Conservation (phyloP, 2,113 vertebrate genomes). For the Urocolius indicus region DNA sequence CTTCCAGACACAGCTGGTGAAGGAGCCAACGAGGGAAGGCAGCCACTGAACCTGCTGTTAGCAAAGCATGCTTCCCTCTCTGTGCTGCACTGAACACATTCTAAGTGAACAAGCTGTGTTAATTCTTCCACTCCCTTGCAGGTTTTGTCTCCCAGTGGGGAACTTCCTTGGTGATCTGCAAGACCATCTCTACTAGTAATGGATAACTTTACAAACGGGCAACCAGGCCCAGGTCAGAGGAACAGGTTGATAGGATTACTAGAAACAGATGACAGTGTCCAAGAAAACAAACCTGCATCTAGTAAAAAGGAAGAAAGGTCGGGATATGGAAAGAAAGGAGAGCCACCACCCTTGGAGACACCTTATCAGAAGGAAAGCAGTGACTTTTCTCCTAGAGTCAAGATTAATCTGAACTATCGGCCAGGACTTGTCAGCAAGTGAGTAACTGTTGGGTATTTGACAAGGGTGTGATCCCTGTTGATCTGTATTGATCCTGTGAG, state of each 20-base stretch:
- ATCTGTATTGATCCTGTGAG: background rate
- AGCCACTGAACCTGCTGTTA: background rate
- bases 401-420: conserved; percentile 68
- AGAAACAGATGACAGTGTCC: conserved; percentile 62
- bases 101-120: background rate
- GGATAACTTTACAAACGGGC: conserved; percentile 51
- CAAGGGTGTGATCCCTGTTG: background rate
- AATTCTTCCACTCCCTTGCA: background rate
- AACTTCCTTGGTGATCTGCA: background rate
- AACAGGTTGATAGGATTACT: conserved; percentile 55
- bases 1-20: too few species aligned
- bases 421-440: conserved; percentile 51
- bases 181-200: background rate
- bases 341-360: conserved; percentile 70
- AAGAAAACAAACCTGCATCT: background rate
- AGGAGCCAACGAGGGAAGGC: too few species aligned
- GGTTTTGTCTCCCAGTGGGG: background rate
- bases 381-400: conserved; percentile 65
- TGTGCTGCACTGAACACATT: accelerated
- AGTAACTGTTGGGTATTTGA: background rate
- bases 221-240: conserved; percentile 35
- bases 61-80: background rate
- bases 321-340: background rate
- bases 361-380: conserved; percentile 69
- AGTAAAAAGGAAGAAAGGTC: conserved; percentile 4